Percentiles rank a stretch among this genome's conserved stretches.
phyloP scores from a whole-genome alignment of 2,888 invertebrate genomes.

The Tetanocera ferruginea region DNA sequence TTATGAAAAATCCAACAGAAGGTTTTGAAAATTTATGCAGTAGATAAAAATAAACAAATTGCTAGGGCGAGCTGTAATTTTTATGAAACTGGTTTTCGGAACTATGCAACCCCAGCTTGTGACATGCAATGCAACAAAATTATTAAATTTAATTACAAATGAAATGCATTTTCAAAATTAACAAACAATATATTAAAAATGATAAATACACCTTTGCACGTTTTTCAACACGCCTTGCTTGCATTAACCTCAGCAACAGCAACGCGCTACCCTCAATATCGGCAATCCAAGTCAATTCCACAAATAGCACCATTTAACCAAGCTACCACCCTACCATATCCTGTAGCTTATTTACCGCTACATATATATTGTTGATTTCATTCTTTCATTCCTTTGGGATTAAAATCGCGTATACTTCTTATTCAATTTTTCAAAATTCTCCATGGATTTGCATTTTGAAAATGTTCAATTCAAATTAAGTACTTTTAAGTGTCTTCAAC shows the following conservation, averaged over 20 bases:
- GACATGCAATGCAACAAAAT: too few relatives aligned
- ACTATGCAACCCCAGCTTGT: too few relatives aligned
- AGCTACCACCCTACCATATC: background rate
- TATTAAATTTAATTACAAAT: background rate
- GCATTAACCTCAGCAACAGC: background rate
- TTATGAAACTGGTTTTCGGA: too few relatives aligned
- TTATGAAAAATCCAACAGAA: too few relatives aligned
- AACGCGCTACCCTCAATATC: background rate
- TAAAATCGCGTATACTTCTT: background rate
- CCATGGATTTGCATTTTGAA: constrained; percentile 29
- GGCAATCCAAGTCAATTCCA: background rate
- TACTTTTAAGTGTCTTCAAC: background rate
- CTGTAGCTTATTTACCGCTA: background rate
- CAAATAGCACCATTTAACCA: background rate
- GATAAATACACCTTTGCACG: background rate
- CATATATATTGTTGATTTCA: background rate
- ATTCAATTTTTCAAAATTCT: constrained; percentile 31
- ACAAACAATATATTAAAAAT: background rate
- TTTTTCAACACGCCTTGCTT: background rate
- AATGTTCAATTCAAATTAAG: constrained; percentile 10
- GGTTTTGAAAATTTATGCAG: too few relatives aligned
- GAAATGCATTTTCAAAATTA: background rate
- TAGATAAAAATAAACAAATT: too few relatives aligned
- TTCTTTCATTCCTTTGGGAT: background rate
- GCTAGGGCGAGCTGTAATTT: too few relatives aligned